Conservation (phyloP, 2,797 vertebrate genomes). For the Momotus momota region DNA sequence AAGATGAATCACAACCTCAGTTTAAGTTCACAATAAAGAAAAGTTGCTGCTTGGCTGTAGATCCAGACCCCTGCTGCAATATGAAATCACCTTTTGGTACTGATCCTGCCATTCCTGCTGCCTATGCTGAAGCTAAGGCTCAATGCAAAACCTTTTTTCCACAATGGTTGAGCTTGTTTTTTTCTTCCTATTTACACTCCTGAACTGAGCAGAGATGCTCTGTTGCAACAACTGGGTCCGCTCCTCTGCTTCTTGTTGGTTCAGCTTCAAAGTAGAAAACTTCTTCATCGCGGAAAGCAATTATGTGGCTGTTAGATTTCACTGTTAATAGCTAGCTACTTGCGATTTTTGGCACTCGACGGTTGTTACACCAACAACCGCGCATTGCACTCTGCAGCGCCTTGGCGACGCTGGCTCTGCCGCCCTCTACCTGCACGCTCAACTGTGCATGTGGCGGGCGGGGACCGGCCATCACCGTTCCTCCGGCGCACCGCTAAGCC, state of each 20-base stretch:
- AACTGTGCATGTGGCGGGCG: rapidly evolving
- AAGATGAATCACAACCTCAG: not conserved
- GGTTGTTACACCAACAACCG: rapidly evolving
- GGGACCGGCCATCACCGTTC: rapidly evolving
- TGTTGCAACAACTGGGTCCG: not conserved
- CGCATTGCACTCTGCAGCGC: rapidly evolving
- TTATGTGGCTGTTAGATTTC: rapidly evolving
- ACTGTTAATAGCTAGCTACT: rapidly evolving
- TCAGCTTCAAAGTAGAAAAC: not conserved
- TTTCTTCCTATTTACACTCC: not conserved
- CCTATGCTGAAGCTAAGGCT: not conserved
- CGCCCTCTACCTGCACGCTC: rapidly evolving
- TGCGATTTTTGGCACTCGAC: rapidly evolving
- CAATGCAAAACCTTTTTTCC: not conserved
- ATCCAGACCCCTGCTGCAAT: not conserved
- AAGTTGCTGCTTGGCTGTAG: not conserved
- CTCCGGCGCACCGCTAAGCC: no score
- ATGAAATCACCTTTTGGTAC: not conserved
- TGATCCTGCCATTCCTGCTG: not conserved
- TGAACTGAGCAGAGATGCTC: not conserved
- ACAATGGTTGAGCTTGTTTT: not conserved
- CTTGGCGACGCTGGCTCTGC: not conserved
- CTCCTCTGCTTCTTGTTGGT: not conserved
- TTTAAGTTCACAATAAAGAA: not conserved
- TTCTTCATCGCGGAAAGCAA: not conserved